Evolutionary conservation across 2,797 vertebrate genomes (phyloP), one percentile per base, ranked within the genome.

Genomic region (Epinephelus malabaricus): DNA sequence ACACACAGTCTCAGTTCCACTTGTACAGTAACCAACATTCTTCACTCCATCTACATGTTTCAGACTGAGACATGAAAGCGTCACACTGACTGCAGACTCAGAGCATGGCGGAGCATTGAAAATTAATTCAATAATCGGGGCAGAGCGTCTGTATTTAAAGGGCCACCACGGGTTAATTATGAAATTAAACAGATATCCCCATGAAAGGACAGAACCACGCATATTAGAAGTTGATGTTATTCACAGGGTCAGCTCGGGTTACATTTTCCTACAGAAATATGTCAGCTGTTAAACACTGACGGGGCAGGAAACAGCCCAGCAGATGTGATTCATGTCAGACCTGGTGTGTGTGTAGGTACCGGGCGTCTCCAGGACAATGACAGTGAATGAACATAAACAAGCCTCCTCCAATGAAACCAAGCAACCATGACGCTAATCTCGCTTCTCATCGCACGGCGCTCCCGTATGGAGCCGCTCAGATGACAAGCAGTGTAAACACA

Each of bases 391-490:
- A 83, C 60, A 75, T 74, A 78, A 84, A 89, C 73, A 88, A 82
- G 65, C 58, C 51, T 81, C 61, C 65, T 66, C 40, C 54, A 60
- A 73, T 85, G 64, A 88, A 84, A 81, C 63, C 63, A 61, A 76
- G 78, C 65, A 79, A 82, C 77, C 69, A n/a, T 63, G 80, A 87
- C 83, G 49, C 63, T 73, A 75, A 86, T 86, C 84, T 78, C 6
- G 18, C 69, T 18, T 62, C 72, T 79, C 74, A 47, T 79, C 25
- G 1, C 43, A 76, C 45, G 68, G 64, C 3, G 60, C 70, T 60
- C n/a, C 77, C 21, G 73, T 46, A 56, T 10, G 53, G 45, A 73
- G 51, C 78, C 2, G 51, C 68, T 86, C 59, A 63, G 66, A 67
- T 12, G 73, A 59, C 83, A 79, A 27, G 53, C 61, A 72, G 53